Conservation (phyloP, 2,113 vertebrate species). For the Procavia capensis region DNA sequence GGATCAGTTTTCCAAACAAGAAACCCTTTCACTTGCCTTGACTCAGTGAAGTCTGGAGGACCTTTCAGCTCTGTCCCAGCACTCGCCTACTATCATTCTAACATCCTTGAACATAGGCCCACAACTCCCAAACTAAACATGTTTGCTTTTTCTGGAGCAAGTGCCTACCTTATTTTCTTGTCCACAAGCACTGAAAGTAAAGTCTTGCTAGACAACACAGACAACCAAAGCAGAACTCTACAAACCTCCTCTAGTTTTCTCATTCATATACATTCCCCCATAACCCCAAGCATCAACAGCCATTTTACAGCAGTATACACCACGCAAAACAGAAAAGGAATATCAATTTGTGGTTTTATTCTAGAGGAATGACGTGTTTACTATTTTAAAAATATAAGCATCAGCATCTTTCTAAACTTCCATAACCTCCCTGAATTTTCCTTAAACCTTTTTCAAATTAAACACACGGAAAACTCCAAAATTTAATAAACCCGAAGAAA, state of each 20-base stretch:
- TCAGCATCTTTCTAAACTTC: background rate
- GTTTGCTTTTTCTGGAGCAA: slow-evolving; percentile 24
- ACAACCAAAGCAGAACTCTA: background rate
- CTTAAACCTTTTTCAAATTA: background rate
- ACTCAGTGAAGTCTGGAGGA: background rate
- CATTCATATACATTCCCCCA: background rate
- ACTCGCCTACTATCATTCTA: background rate
- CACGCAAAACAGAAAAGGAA: background rate
- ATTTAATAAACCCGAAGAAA: background rate
- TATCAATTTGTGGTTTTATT: background rate
- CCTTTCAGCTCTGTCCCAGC: background rate
- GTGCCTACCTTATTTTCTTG: background rate
- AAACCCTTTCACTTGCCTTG: slow-evolving; percentile 44
- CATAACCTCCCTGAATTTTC: background rate
- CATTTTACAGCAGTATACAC: background rate
- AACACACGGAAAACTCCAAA: background rate
- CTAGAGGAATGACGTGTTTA: background rate
- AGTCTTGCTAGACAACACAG: background rate
- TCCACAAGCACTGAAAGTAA: slow-evolving; percentile 17
- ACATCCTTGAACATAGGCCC: background rate
- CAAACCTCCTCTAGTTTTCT: background rate
- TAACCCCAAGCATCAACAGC: background rate
- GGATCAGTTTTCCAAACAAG: slow-evolving; percentile 32
- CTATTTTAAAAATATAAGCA: background rate
- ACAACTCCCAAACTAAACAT: slow-evolving; percentile 6